Evolutionary conservation across 2,888 invertebrate species (phyloP).

Genomic region (Amorpha juglandis): DNA sequence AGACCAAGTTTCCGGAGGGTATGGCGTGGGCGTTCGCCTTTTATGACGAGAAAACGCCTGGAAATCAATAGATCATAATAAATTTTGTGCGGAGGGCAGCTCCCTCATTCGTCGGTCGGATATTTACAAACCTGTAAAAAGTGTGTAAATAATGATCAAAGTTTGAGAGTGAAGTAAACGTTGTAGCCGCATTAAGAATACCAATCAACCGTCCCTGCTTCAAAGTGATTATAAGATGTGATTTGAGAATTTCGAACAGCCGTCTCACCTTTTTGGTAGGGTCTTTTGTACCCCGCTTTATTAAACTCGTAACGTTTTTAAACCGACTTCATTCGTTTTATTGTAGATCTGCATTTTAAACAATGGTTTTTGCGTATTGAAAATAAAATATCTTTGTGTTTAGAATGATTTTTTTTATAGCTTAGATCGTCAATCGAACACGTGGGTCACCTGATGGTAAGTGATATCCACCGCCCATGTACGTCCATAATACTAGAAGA

Average conservation of each 20-base stretch:
- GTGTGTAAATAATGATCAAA: conserved; percentile 58
- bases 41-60: conserved; percentile 53
- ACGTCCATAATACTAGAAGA: no score
- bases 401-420: no score
- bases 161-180: not conserved
- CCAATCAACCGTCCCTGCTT: not conserved
- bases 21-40: conserved; percentile 38
- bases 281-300: not conserved
- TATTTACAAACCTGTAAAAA: conserved; percentile 66
- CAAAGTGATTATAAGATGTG: not conserved
- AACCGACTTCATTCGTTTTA: no score
- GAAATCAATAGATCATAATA: conserved; percentile 72
- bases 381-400: no score
- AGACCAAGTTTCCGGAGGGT: conserved; percentile 44
- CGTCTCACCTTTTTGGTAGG: not conserved
- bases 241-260: not conserved
- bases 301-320: no score
- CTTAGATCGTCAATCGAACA: no score
- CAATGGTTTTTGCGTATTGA: no score
- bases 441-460: no score
- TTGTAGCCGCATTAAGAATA: not conserved
- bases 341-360: no score
- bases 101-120: conserved; percentile 39
- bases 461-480: no score
- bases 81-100: conserved; percentile 52